Conservation (phyloP, 2,113 vertebrate species). For the Hyla sarda region DNA sequence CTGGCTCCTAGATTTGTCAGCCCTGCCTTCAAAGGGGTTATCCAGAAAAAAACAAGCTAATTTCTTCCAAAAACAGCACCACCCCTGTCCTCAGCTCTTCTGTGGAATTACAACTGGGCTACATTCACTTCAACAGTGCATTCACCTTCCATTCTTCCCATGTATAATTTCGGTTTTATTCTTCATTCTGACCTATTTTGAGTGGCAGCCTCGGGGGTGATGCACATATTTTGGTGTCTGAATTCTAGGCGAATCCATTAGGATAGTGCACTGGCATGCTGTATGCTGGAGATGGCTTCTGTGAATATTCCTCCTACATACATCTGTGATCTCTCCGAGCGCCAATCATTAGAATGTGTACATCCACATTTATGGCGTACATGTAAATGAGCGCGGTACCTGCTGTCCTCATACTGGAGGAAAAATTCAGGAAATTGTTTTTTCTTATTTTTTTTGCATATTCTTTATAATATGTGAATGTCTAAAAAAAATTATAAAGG, state of each 20-base stretch:
- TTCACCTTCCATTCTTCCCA: not conserved
- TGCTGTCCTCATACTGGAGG: slow-evolving; percentile 33
- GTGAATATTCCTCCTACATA: slow-evolving; percentile 40
- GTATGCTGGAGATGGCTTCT: slow-evolving; percentile 26
- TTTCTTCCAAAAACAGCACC: too few species aligned
- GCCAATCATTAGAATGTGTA: slow-evolving; percentile 10
- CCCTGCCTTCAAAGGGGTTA: too few species aligned
- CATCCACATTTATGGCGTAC: not conserved
- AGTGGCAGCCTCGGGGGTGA: slow-evolving; percentile 31
- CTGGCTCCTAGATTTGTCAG: too few species aligned
- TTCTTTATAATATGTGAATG: not conserved
- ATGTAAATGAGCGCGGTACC: slow-evolving; percentile 32
- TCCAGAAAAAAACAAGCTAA: too few species aligned
- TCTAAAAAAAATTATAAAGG: too few species aligned
- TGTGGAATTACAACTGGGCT: too few species aligned
- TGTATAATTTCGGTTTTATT: not conserved
- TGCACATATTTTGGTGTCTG: slow-evolving; percentile 8
- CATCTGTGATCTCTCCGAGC: slow-evolving; percentile 37
- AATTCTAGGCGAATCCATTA: slow-evolving; percentile 19
- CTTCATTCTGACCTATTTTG: not conserved
- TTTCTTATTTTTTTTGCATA: not conserved
- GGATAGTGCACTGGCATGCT: slow-evolving; percentile 39
- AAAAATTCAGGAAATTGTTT: not conserved
- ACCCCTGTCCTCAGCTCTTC: too few species aligned
- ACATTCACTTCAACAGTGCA: not conserved